A percentile compares a stretch with the other conserved stretches of the same genome.
Evolutionary conservation across 2,888 invertebrate species (phyloP).

Genomic region (Cataglyphis rosenhaueri): DNA sequence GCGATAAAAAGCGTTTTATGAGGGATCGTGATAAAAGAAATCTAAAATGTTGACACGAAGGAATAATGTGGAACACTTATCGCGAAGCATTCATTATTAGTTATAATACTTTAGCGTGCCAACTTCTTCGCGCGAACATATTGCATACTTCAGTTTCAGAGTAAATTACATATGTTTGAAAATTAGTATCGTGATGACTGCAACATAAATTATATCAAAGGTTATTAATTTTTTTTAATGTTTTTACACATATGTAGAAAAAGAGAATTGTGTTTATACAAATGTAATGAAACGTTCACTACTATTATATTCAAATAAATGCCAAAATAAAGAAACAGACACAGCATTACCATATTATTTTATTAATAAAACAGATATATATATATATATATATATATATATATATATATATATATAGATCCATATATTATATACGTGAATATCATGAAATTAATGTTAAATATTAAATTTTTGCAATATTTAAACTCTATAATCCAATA

Average conservation of each 20-base stretch:
- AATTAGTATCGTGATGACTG: constrained; percentile 17
- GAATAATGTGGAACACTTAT: constrained; percentile 36
- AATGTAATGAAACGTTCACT: not conserved
- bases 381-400: too few relatives aligned
- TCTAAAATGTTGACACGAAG: constrained; percentile 24
- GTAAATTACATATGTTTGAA: constrained; percentile 38
- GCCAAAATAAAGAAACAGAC: not conserved
- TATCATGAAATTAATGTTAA: too few relatives aligned
- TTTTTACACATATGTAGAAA: not conserved
- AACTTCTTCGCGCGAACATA: constrained; percentile 7
- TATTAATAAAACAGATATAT: not conserved
- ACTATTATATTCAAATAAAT: constrained; percentile 7
- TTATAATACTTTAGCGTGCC: constrained; percentile 34
- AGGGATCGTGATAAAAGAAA: constrained; percentile 14
- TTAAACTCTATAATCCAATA: too few relatives aligned
- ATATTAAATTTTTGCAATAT: too few relatives aligned
- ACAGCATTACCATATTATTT: not conserved
- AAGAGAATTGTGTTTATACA: not conserved
- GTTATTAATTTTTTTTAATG: not conserved
- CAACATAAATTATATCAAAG: constrained; percentile 17
- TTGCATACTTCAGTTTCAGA: constrained; percentile 10
- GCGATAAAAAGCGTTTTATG: not conserved
- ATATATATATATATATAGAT: too few relatives aligned
- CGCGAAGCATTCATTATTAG: constrained; percentile 29
- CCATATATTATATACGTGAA: too few relatives aligned